Percentiles rank a stretch among this genome's conserved stretches.
Evolutionary conservation across 2,113 vertebrate genomes (phyloP).

Genomic region (cattle (Bos taurus)): ARS-UCD2.0 NC_037349.1:25804001-25804500

Average conservation of each 20-base stretch:
- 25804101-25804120: neutral
- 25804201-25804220: accelerated
- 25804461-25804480: neutral
- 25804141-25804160: neutral
- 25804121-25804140: neutral
- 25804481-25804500: neutral
- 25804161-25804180: neutral
- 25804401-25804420: neutral
- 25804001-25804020: neutral
- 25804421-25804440: neutral
- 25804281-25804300: neutral
- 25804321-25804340: neutral
- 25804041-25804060: neutral
- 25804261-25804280: neutral
- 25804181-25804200: neutral
- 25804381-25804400: neutral
- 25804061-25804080: neutral
- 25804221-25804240: neutral
- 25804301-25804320: accelerated
- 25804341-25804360: neutral
- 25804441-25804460: neutral
- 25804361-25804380: neutral
- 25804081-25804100: neutral
- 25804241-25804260: neutral
- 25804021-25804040: neutral